phyloP scores from a whole-genome alignment of 2,113 vertebrate species.

The Thymallus thymallus region DNA sequence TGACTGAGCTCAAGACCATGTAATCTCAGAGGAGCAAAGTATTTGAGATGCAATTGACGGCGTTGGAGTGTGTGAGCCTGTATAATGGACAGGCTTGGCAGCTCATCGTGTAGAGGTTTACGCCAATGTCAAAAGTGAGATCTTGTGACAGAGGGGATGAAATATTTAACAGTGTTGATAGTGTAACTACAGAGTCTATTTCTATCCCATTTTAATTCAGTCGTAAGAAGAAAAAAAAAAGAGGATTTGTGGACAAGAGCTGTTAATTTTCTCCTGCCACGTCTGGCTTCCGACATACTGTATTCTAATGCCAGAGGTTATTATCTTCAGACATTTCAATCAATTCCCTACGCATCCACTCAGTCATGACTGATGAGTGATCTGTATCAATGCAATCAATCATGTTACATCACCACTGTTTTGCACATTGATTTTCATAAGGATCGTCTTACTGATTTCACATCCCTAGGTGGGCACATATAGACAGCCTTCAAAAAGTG shows the following conservation, averaged over 20 bases:
- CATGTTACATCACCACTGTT: not conserved
- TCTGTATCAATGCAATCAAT: too few species aligned
- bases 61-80: constrained; percentile 5
- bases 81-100: constrained; percentile 50
- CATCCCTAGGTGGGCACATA: too few species aligned
- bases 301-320: constrained; percentile 20
- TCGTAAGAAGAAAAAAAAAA: too few species aligned
- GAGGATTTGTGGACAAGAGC: constrained; percentile 68
- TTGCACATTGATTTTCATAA: not conserved
- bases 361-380: not conserved
- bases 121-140: constrained; percentile 70
- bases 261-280: constrained; percentile 63
- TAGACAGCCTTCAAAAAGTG: too few species aligned
- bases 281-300: not conserved
- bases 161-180: constrained; percentile 72
- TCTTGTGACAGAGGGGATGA: constrained; percentile 69
- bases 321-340: not conserved
- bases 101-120: constrained; percentile 54
- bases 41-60: constrained; percentile 26
- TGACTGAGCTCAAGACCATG: constrained; percentile 14
- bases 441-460: not conserved
- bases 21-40: constrained; percentile 33
- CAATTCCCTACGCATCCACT: not conserved
- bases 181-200: constrained; percentile 60
- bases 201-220: constrained; percentile 42